Percentiles rank a stretch among this genome's conserved stretches.
phyloP scores from a whole-genome alignment of 2,113 vertebrate genomes.

The Burhinus bistriatus region DNA sequence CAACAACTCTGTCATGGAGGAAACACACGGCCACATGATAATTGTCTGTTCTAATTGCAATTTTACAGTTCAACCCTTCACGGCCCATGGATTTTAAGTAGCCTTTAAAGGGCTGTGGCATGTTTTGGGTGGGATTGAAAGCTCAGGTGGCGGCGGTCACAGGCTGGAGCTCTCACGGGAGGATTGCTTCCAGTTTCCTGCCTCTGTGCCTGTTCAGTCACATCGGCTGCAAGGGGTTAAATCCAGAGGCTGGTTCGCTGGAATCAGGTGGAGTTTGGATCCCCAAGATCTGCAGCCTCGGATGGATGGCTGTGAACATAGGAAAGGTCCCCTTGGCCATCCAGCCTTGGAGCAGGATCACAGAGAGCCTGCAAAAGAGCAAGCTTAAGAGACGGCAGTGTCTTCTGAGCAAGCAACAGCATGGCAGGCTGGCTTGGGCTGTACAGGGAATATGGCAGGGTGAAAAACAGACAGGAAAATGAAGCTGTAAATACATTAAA shows the following conservation, averaged over 20 bases:
- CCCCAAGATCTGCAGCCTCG: neutral
- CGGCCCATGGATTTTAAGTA: neutral
- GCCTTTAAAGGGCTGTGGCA: neutral
- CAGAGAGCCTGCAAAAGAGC: neutral
- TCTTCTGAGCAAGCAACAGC: neutral
- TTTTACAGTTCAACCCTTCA: conserved; percentile 1
- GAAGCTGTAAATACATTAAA: neutral
- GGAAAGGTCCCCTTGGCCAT: neutral
- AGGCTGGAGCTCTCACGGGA: neutral
- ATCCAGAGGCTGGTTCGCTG: neutral
- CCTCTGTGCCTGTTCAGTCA: neutral
- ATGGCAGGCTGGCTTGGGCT: neutral
- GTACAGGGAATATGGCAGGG: neutral
- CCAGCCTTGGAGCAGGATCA: neutral
- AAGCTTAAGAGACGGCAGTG: neutral
- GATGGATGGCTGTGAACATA: neutral
- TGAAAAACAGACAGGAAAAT: neutral
- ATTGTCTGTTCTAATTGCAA: neutral
- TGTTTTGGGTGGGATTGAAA: neutral
- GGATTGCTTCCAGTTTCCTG: neutral
- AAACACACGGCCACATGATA: neutral
- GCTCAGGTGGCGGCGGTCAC: neutral
- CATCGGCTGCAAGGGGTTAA: neutral
- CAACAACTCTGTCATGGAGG: neutral
- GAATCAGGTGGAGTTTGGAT: neutral